These are phyloP conservation scores for Brachyptera risi DNA, from an alignment of 2,888 invertebrate genomes.

Conservation along the genomic window DNA sequence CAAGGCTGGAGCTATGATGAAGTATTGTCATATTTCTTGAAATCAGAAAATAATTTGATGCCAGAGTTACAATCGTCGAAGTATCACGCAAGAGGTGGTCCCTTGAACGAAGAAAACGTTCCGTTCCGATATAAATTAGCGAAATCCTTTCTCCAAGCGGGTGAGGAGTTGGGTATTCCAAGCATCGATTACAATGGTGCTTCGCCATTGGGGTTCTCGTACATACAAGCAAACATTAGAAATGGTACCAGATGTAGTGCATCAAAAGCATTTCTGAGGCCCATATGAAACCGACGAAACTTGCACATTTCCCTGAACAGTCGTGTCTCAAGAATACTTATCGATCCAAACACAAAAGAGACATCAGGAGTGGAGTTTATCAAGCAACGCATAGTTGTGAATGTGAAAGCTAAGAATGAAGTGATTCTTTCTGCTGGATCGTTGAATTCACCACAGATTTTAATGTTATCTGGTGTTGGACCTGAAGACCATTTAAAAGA, in stretches of 20 bases:
- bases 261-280: conserved; percentile 60
- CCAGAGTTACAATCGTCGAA: conserved; percentile 47
- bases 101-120: conserved; percentile 53
- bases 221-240: conserved; percentile 49
- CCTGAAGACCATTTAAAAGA: conserved; percentile 43
- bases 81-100: conserved; percentile 54
- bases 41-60: conserved; percentile 64
- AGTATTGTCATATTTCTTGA: conserved; percentile 70
- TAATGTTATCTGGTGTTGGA: conserved; percentile 58
- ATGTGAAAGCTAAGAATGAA: conserved; percentile 44
- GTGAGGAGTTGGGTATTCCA: conserved; percentile 51
- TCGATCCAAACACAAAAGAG: conserved; percentile 56
- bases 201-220: conserved; percentile 49
- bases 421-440: conserved; percentile 53
- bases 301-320: conserved; percentile 61
- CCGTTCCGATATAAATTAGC: conserved; percentile 54
- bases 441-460: conserved; percentile 56
- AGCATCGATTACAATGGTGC: conserved; percentile 45
- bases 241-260: conserved; percentile 50
- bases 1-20: conserved; percentile 73
- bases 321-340: conserved; percentile 59
- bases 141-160: conserved; percentile 58
- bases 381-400: conserved; percentile 45
- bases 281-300: conserved; percentile 57
- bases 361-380: conserved; percentile 67